A percentile compares a stretch with the other conserved stretches of the same genome.
These are phyloP conservation scores for Rapana venosa DNA, from an alignment of 2,888 invertebrate species.

Conservation along the genomic window DNA sequence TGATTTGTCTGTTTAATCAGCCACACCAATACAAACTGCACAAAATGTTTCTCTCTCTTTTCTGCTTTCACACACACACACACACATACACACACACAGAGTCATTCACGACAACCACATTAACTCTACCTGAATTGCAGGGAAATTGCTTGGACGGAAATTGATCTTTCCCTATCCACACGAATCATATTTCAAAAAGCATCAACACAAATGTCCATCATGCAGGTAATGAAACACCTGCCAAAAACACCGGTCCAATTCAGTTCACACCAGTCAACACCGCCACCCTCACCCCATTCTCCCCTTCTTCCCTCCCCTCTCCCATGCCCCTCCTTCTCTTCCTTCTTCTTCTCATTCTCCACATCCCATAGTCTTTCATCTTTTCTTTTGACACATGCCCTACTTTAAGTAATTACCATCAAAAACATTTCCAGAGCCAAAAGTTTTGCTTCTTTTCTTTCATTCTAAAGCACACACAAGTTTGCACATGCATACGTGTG, in stretches of 20 bases:
- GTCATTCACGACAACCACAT: not conserved
- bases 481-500: no score
- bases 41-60: no score
- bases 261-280: not conserved
- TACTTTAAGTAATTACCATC: no score
- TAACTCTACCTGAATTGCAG: not conserved
- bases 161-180: not conserved
- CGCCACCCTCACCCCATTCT: not conserved
- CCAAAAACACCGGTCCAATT: not conserved
- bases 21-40: no score
- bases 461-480: not conserved
- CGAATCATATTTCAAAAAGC: not conserved
- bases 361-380: not conserved
- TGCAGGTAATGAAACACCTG: not conserved
- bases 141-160: slow-evolving; percentile 13
- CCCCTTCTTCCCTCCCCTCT: not conserved
- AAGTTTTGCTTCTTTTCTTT: not conserved
- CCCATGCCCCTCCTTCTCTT: not conserved
- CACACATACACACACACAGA: no score
- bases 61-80: no score
- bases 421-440: not conserved
- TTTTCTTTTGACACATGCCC: not conserved
- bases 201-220: not conserved
- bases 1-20: no score
- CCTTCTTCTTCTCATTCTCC: not conserved